Base-by-base conservation (phyloP, 2,797 vertebrate genomes). In the Diglossa cyanea region DNA sequence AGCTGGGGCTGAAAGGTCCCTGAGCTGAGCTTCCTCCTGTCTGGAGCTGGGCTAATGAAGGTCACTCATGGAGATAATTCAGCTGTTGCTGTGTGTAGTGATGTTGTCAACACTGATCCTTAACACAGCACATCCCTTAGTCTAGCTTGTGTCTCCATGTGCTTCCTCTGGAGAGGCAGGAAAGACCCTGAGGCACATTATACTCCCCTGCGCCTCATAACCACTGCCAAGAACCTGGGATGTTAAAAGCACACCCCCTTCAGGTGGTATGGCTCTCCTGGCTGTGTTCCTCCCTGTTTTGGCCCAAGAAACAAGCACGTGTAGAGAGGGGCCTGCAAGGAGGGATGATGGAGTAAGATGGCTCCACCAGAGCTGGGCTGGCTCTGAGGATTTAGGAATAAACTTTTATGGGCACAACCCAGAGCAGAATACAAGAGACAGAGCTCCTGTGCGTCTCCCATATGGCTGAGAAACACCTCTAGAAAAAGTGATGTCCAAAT, bases 131-230 rank as follows among this genome's bases (percentile, higher is more conserved):
- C 12, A n/a, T 71, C 39, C 39, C 35, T 71, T 23, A 61, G 57
- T 35, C 35, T 40, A 44, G 14, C 21, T 77, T 5, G 1, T 37
- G 17, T 17, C 21, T 76, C 42, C 44, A 13, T 33, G n/a, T 15
- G 33, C 5, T 74, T 50, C 20, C 28, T 48, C 61, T 35, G 42
- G 53, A 92, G 42, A n/a, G 9, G 5, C 44, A 58, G 18, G 35
- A 54, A 86, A 66, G 37, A 61, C 39, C 57, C 3, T 0, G 2
- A 67, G 21, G 60, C 7, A 5, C 0, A 0, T 40, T 47, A 67
- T 82, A 54, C 28, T n/a, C 4, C n/a, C 8, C 50, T 31, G 23
- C 2, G 13, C 24, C 25, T 50, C 31, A 11, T 18, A 53, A 61
- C 28, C 11, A 23, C 13, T 1, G 8, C 39, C 39, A 66, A 51